Percentiles rank a stretch among this genome's conserved stretches.
Evolutionary conservation across 2,113 vertebrate genomes (phyloP).

Genomic region (Callipepla californica): DNA sequence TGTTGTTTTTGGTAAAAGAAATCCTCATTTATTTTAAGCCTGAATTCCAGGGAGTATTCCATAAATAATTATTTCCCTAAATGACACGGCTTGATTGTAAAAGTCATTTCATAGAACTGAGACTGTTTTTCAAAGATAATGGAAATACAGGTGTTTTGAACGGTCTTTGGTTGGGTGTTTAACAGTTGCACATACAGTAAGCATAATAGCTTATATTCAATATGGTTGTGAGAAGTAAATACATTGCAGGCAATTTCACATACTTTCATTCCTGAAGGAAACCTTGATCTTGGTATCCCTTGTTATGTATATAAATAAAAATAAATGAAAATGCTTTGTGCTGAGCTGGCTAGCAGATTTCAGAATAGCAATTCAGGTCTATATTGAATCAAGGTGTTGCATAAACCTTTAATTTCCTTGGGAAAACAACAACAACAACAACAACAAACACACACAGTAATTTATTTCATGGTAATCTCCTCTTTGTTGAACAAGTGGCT

Average conservation of each 20-base stretch:
- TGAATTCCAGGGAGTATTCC: not conserved
- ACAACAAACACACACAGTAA: not conserved
- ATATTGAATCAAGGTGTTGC: constrained; percentile 30
- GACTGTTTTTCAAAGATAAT: not conserved
- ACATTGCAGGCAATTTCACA: constrained; percentile 34
- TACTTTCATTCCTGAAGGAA: constrained; percentile 38
- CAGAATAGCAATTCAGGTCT: constrained; percentile 12
- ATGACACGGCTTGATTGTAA: not conserved
- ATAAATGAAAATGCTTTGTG: constrained; percentile 37
- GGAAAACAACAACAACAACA: not conserved
- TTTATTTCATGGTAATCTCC: constrained; percentile 51
- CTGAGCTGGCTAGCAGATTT: not conserved
- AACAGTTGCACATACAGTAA: not conserved
- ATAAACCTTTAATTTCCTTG: constrained; percentile 64
- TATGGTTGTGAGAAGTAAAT: not conserved
- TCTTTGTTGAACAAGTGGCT: constrained; percentile 70
- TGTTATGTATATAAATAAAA: constrained; percentile 43
- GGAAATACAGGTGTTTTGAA: not conserved
- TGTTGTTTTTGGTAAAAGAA: not conserved
- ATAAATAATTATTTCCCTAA: not conserved
- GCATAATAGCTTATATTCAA: not conserved
- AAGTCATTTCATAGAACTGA: not conserved
- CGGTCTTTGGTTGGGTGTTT: constrained; percentile 22
- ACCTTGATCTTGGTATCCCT: constrained; percentile 37
- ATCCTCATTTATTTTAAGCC: not conserved